A percentile compares a stretch with the other conserved stretches of the same genome.
Evolutionary conservation across 2,797 vertebrate species (phyloP).

Genomic region (Todus mexicanus): DNA sequence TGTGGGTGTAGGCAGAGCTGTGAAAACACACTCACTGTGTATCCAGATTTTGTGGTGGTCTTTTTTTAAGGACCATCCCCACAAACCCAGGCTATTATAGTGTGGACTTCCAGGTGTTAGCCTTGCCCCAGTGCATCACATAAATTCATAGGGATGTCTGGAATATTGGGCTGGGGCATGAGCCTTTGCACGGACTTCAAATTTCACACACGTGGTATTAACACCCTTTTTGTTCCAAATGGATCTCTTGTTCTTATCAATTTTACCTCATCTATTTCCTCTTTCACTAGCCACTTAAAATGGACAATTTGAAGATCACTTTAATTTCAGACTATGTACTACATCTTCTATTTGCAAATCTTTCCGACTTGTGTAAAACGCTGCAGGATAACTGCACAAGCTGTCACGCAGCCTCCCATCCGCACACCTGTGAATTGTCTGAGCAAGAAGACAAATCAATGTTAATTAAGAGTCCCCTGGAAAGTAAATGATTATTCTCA

Average conservation of each 20-base stretch:
- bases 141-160: neutral
- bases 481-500: neutral
- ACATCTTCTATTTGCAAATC: neutral
- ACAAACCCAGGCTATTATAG: neutral
- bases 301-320: neutral
- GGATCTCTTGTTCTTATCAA: neutral
- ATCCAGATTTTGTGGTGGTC: neutral
- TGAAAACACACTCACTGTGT: neutral
- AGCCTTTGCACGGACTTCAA: neutral
- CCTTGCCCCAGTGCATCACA: neutral
- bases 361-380: neutral
- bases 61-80: neutral
- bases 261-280: neutral
- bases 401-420: neutral
- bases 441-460: neutral
- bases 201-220: neutral
- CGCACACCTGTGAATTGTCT: neutral
- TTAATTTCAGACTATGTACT: neutral
- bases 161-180: neutral
- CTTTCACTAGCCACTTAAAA: neutral
- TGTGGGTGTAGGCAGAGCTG: neutral
- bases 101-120: neutral
- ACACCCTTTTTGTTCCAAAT: neutral
- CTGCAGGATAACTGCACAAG: neutral
- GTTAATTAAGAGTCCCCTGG: neutral